These are phyloP conservation scores for Oryzaephilus surinamensis DNA, from an alignment of 1,140 invertebrate species.

Conservation along the genomic window DNA sequence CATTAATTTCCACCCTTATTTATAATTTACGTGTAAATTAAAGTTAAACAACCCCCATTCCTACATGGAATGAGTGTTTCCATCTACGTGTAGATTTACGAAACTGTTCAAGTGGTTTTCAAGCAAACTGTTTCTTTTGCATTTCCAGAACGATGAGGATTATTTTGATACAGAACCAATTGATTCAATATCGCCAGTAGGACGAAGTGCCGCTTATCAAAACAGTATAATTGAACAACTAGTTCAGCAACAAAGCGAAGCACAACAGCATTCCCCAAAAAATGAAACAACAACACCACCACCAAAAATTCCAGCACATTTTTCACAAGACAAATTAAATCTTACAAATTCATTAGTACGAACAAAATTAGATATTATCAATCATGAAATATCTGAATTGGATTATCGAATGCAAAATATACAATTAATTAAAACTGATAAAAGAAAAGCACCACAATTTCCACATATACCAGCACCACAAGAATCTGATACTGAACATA, in stretches of 20 bases:
- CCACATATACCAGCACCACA: slow-evolving; percentile 23
- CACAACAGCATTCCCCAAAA: slow-evolving; percentile 23
- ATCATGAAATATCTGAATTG: slow-evolving; percentile 32
- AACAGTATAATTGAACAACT: slow-evolving; percentile 45
- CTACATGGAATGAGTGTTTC: too few relatives aligned
- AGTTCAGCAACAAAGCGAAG: slow-evolving; percentile 38
- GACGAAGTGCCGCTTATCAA: slow-evolving; percentile 38
- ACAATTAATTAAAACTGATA: slow-evolving; percentile 28
- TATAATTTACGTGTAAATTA: too few relatives aligned
- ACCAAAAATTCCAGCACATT: slow-evolving; percentile 27
- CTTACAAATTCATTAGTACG: slow-evolving; percentile 30
- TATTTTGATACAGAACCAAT: slow-evolving; percentile 24
- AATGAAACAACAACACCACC: slow-evolving; percentile 16
- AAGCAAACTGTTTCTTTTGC: slow-evolving; percentile 6
- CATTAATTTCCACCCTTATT: slow-evolving; percentile 1
- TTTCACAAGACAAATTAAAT: slow-evolving; percentile 27
- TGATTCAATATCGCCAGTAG: slow-evolving; percentile 21
- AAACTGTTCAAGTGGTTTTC: too few relatives aligned
- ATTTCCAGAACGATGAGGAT: slow-evolving; percentile 27
- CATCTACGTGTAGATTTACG: too few relatives aligned
- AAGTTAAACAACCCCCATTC: too few relatives aligned
- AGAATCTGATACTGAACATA: slow-evolving; percentile 47
- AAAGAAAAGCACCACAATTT: slow-evolving; percentile 24
- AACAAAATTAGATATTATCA: slow-evolving; percentile 31
- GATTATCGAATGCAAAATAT: slow-evolving; percentile 35